Evolutionary conservation across 2,888 invertebrate genomes (phyloP).

Genomic region (Stenodera caucasica): DNA sequence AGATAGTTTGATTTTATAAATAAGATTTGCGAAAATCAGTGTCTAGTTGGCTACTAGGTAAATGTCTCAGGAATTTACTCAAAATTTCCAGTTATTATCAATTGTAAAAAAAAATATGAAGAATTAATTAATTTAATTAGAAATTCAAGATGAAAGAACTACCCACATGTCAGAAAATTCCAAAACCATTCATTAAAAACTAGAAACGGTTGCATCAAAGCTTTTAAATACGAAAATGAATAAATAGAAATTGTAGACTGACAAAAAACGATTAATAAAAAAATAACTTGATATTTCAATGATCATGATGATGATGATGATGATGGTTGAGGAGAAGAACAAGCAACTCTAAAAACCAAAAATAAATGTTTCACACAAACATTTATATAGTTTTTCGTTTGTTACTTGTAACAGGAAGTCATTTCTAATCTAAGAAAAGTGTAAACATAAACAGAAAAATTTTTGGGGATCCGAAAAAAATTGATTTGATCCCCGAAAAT

Average conservation of each 20-base stretch:
- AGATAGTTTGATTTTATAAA: constrained; percentile 7
- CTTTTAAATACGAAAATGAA: not conserved
- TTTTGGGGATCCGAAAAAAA: too few relatives aligned
- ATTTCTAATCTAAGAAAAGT: constrained; percentile 37
- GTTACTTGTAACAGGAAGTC: constrained; percentile 40
- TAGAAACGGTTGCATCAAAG: constrained; percentile 25
- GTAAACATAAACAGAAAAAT: constrained; percentile 31
- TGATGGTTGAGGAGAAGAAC: not conserved
- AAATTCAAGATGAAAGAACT: not conserved
- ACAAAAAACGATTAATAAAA: constrained; percentile 8
- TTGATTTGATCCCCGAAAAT: too few relatives aligned
- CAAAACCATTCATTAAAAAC: constrained; percentile 27
- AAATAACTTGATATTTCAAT: not conserved
- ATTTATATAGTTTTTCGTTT: constrained; percentile 13
- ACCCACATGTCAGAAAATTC: constrained; percentile 23
- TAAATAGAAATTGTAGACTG: constrained; percentile 2
- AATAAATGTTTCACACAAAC: constrained; percentile 7
- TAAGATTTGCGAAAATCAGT: constrained; percentile 1
- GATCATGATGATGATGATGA: not conserved
- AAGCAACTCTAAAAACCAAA: not conserved
- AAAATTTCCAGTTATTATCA: too few relatives aligned
- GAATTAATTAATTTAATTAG: too few relatives aligned
- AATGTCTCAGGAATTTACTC: not conserved
- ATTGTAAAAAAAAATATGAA: too few relatives aligned
- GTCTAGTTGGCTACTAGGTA: constrained; percentile 6